Evolutionary conservation across 2,797 vertebrate species (phyloP).

Genomic region (Urophycis tenuis): DNA sequence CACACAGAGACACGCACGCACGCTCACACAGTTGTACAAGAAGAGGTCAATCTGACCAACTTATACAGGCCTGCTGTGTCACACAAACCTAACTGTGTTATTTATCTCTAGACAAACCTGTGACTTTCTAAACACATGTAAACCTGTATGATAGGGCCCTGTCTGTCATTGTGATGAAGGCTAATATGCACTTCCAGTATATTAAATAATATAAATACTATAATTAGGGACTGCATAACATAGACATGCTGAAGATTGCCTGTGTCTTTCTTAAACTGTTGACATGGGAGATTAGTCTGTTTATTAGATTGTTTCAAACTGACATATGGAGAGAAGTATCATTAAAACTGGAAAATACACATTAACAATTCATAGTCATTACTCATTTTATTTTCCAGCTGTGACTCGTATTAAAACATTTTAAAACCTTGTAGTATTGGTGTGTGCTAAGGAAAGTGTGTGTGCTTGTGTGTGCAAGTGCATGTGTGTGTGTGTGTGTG

Average conservation of each 20-base stretch:
- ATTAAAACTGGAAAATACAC: background rate
- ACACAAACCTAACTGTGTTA: background rate
- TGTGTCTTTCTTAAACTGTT: background rate
- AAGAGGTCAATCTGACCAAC: constrained; percentile 15
- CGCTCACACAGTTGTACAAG: constrained; percentile 6
- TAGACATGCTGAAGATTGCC: background rate
- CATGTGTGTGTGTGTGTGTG: background rate
- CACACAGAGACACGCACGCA: background rate
- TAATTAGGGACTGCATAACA: background rate
- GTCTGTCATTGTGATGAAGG: background rate
- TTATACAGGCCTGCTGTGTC: background rate
- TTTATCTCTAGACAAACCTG: background rate
- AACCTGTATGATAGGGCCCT: background rate
- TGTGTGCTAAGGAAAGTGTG: background rate
- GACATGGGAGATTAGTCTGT: background rate
- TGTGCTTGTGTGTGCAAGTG: background rate
- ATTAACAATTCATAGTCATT: background rate
- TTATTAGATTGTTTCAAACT: background rate
- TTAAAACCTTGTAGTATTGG: background rate
- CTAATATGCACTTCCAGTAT: background rate
- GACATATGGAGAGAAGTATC: background rate
- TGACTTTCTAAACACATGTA: background rate
- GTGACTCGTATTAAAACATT: background rate
- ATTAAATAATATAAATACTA: background rate
- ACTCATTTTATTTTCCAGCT: too few species aligned